A percentile compares a stretch with the other conserved stretches of the same genome.
These are phyloP conservation scores for Drosophila neonasuta DNA, from an alignment of 2,888 invertebrate species.

Conservation along the genomic window DNA sequence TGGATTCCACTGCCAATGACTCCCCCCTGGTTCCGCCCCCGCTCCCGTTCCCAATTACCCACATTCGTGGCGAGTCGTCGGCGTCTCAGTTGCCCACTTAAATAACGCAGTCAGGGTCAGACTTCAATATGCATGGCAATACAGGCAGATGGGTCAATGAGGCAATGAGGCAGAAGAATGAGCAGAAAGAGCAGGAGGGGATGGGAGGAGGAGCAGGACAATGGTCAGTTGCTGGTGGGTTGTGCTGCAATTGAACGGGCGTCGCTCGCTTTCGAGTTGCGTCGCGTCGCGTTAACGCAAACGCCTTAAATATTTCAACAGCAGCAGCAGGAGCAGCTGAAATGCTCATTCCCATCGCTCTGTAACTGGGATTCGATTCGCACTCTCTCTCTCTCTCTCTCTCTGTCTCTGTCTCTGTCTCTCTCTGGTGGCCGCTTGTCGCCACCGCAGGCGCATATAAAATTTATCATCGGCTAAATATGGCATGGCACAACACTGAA, in stretches of 20 bases:
- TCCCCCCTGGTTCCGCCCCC: neutral
- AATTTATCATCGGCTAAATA: constrained; percentile 70
- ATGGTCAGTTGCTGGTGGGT: constrained; percentile 18
- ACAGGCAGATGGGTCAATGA: constrained; percentile 17
- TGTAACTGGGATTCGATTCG: constrained; percentile 1
- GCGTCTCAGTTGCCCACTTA: constrained; percentile 42
- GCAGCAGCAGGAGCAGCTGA: constrained; percentile 1
- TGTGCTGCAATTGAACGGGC: constrained; percentile 36
- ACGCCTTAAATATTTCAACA: constrained; percentile 69
- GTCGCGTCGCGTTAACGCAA: constrained; percentile 51
- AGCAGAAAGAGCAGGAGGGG: neutral
- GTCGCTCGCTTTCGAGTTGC: neutral
- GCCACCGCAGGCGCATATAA: constrained; percentile 54
- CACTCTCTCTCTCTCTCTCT: neutral
- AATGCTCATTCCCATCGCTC: neutral
- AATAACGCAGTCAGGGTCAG: constrained; percentile 53
- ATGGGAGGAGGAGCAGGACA: constrained; percentile 10
- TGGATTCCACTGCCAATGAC: constrained; percentile 1
- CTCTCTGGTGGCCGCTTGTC: constrained; percentile 40
- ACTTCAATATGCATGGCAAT: constrained; percentile 45
- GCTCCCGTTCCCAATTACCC: constrained; percentile 8
- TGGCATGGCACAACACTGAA: constrained; percentile 33
- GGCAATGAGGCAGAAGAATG: neutral
- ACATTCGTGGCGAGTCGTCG: neutral
- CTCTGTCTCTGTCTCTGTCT: neutral